Percentiles rank a stretch among this genome's conserved stretches.
Evolutionary conservation across 1,140 invertebrate genomes (phyloP).

Genomic region (Rhagoletis zephyria): DNA sequence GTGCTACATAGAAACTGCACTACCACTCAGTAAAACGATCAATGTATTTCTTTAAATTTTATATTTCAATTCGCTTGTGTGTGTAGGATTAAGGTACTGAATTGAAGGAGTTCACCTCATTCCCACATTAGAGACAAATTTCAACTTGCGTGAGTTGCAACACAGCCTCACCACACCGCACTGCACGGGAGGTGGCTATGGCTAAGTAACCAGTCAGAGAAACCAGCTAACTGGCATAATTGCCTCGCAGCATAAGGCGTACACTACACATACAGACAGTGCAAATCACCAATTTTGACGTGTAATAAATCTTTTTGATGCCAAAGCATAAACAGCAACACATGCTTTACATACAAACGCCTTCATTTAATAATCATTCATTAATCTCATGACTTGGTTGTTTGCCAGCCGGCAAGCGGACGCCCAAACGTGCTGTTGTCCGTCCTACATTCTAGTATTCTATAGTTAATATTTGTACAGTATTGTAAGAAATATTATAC

Average conservation of each 20-base stretch:
- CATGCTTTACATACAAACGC: conserved; percentile 31
- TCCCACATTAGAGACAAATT: not conserved
- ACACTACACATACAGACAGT: not conserved
- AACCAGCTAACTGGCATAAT: not conserved
- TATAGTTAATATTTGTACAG: too few species aligned
- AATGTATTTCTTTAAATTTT: too few species aligned
- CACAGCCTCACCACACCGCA: too few species aligned
- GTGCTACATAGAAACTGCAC: too few species aligned
- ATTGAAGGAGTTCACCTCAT: not conserved
- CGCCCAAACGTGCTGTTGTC: too few species aligned
- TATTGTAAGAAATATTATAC: too few species aligned
- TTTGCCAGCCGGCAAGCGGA: not conserved
- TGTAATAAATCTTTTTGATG: conserved; percentile 49
- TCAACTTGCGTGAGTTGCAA: not conserved
- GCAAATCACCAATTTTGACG: conserved; percentile 25
- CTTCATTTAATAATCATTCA: conserved; percentile 48
- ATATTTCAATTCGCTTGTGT: too few species aligned
- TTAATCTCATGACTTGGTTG: conserved; percentile 27
- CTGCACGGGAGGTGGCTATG: not conserved
- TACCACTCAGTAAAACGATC: too few species aligned
- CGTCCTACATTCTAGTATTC: not conserved
- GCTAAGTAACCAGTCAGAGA: not conserved
- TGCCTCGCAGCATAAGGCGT: not conserved
- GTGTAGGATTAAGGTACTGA: not conserved
- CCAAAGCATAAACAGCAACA: not conserved